Base-by-base conservation (phyloP, 2,888 invertebrate species). In the Cephonodes hylas region DNA sequence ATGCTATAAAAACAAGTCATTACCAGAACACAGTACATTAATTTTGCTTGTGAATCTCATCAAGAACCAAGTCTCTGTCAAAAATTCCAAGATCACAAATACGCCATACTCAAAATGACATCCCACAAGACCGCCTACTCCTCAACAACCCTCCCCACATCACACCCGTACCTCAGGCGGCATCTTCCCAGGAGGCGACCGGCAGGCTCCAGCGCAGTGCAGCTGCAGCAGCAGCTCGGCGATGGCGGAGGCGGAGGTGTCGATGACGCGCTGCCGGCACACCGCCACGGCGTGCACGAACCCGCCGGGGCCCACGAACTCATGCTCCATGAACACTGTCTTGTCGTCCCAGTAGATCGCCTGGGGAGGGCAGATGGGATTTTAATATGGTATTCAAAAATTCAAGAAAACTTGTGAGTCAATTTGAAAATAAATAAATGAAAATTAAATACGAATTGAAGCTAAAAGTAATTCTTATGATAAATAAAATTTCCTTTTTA, bases 251-350 rank as follows among this genome's bases (percentile, higher is more conserved):
- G 93, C 93, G 0, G 92, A 93, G 10, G 94, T 93, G 77, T 94
- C 93, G n/a, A 93, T 93, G 61, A 94, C 88, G n/a, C 94, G 82
- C 68, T 93, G 93, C 42, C 93, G 83, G 66, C 94, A 94, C 58
- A 94, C 83, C 0, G 93, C 93, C 18, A 94, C 93, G 0, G 94
- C 94, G 78, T 94, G 94, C 10, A 96, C 93, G 83, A 97, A 97
- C 6, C 95, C 94, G 23, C 96, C 96, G 0, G 95, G 93, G 0
- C 96, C 95, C 0, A 96, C 91, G 81, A 97, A 95, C 75, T 95
- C 94, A 81, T 97, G 97, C 80, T 97, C 96, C 94, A 97, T 95
- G 85, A 95, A 97, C 42, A 97, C 94, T 3, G 95, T 95, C 77
- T 95, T 95, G 42, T 95, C 95, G 78, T 97, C 96, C 97, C 97